These are phyloP conservation scores for Platygyra sinensis DNA, from an alignment of 64 coral and sea anemone species.

Conservation along the genomic window DNA sequence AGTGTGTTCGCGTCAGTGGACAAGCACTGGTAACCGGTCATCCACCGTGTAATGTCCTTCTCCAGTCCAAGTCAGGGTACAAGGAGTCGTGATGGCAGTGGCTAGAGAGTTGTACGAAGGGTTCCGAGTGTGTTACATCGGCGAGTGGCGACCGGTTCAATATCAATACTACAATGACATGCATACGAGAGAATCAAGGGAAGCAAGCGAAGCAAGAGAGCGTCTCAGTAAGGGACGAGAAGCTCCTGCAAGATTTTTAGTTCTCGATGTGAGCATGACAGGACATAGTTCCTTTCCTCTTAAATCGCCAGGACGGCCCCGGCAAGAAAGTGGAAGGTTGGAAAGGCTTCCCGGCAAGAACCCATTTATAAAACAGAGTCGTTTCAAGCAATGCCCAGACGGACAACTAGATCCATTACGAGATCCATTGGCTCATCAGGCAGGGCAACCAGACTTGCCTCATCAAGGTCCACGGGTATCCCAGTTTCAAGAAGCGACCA, in stretches of 20 bases:
- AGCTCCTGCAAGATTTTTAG: neutral
- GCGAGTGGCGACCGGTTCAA: neutral
- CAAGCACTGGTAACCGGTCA: conserved; percentile 41
- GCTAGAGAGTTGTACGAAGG: neutral
- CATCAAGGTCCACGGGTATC: neutral
- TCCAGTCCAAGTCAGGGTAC: too few species aligned
- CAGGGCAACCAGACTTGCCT: neutral
- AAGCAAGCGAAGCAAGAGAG: neutral
- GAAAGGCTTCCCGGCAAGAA: neutral
- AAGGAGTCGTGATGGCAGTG: neutral
- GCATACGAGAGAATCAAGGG: too few species aligned
- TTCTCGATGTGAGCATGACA: neutral
- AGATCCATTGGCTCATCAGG: neutral
- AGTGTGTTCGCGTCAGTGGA: conserved; percentile 31
- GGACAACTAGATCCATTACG: neutral
- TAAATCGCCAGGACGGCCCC: neutral
- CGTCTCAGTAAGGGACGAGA: too few species aligned
- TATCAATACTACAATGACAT: too few species aligned
- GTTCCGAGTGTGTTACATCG: conserved; percentile 10
- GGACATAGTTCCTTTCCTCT: neutral
- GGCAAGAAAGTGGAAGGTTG: neutral
- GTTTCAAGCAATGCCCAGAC: neutral
- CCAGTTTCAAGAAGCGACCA: neutral
- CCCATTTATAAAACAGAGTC: neutral
- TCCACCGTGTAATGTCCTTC: neutral